These are phyloP conservation scores for Meleagris gallopavo DNA, from an alignment of 2,113 vertebrate genomes.

Conservation along the genomic window DNA sequence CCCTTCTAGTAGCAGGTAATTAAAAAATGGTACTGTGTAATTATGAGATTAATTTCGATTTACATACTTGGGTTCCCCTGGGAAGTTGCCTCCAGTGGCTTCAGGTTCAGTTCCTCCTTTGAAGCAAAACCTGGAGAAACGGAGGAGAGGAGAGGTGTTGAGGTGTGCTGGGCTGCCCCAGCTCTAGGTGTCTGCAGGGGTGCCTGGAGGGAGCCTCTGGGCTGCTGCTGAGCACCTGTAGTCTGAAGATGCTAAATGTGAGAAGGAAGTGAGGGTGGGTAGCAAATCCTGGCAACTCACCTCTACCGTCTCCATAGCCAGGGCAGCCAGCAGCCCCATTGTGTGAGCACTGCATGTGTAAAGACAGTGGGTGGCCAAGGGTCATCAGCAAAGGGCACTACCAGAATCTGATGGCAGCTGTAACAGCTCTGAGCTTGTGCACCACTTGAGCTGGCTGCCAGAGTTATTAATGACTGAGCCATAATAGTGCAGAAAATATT, in stretches of 20 bases:
- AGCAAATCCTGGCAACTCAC: background rate
- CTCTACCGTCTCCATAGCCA: background rate
- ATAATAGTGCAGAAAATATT: background rate
- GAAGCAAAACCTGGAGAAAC: conserved; percentile 81
- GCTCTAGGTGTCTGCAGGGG: background rate
- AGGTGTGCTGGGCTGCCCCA: background rate
- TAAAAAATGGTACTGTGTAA: background rate
- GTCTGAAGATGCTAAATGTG: background rate
- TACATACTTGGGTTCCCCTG: conserved; percentile 92
- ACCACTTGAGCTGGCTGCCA: background rate
- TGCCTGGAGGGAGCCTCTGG: background rate
- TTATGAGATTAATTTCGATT: conserved; percentile 4
- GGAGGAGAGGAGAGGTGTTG: conserved; percentile 35
- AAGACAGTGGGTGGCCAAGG: background rate
- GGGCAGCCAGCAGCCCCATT: background rate
- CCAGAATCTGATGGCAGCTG: background rate
- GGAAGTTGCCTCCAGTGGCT: conserved; percentile 77
- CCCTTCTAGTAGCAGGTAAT: background rate
- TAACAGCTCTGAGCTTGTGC: background rate
- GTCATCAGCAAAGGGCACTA: background rate
- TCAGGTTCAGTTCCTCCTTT: conserved; percentile 81
- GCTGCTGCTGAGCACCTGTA: background rate
- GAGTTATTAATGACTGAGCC: background rate
- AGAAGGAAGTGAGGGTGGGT: fast-evolving
- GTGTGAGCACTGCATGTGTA: background rate